Conservation (phyloP, 2,113 vertebrate genomes). For the Sphyrna mokarran region DNA sequence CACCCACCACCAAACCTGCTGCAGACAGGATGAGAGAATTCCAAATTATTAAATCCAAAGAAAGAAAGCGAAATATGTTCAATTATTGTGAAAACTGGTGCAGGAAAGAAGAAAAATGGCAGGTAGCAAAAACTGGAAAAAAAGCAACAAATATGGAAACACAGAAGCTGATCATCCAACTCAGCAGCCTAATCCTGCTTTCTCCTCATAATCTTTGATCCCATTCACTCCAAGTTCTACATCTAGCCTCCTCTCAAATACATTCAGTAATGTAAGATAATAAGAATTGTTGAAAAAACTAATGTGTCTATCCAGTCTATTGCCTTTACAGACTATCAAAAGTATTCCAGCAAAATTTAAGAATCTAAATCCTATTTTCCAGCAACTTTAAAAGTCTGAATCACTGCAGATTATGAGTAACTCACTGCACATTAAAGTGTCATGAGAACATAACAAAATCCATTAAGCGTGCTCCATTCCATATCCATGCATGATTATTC, state of each 20-base stretch:
- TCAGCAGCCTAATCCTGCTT: too few relatives aligned
- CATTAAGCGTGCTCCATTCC: neutral
- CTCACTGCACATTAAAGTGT: neutral
- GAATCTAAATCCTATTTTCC: neutral
- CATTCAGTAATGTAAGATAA: neutral
- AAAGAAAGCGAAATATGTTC: neutral
- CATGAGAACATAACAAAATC: neutral
- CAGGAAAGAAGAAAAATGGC: neutral
- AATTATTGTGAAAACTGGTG: neutral
- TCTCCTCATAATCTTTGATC: too few relatives aligned
- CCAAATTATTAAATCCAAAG: neutral
- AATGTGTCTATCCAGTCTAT: neutral
- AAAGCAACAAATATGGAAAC: neutral
- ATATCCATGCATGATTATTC: neutral
- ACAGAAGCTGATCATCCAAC: too few relatives aligned
- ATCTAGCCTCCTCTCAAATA: too few relatives aligned
- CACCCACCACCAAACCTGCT: too few relatives aligned
- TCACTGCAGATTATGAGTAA: neutral
- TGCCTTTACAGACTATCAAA: neutral
- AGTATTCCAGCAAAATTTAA: neutral
- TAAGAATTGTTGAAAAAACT: too few relatives aligned
- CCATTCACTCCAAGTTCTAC: too few relatives aligned
- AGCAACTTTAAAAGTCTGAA: neutral
- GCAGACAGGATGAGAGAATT: too few relatives aligned
- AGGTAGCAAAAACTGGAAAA: neutral